Evolutionary conservation across 2,797 vertebrate species (phyloP).

Genomic region (Gymnoscopelus microlampas): DNA sequence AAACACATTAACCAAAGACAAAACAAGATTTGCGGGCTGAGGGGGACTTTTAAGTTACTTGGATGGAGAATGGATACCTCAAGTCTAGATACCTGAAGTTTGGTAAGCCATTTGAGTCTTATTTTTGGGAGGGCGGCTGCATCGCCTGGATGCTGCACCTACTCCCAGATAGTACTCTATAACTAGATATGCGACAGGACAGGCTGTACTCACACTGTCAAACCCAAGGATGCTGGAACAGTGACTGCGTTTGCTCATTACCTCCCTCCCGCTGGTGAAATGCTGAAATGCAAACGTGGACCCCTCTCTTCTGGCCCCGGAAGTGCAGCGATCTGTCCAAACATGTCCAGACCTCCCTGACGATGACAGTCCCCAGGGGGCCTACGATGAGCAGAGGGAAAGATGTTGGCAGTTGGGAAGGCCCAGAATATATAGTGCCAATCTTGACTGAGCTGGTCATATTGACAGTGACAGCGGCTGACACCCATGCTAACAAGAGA

Average conservation of each 20-base stretch:
- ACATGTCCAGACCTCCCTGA: slow-evolving; percentile 31
- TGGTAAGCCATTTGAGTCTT: slow-evolving; percentile 32
- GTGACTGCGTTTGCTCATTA: slow-evolving; percentile 45
- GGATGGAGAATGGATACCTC: too few species aligned
- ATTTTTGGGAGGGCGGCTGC: slow-evolving; percentile 3
- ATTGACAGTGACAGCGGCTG: slow-evolving; percentile 40
- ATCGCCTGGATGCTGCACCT: slow-evolving; percentile 43
- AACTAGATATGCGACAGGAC: slow-evolving; percentile 33
- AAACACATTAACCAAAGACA: too few species aligned
- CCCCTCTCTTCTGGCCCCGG: neutral
- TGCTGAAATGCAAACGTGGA: slow-evolving; percentile 40
- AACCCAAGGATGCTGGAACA: slow-evolving; percentile 10
- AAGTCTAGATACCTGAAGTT: neutral
- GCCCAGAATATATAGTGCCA: slow-evolving; percentile 45
- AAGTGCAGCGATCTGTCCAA: slow-evolving; percentile 46
- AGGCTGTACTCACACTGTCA: slow-evolving; percentile 35
- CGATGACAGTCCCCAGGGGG: slow-evolving; percentile 20
- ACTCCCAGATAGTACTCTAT: slow-evolving; percentile 46
- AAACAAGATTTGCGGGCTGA: too few species aligned
- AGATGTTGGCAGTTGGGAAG: slow-evolving; percentile 18
- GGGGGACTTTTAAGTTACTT: too few species aligned
- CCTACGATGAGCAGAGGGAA: slow-evolving; percentile 12
- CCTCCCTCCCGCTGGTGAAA: slow-evolving; percentile 25
- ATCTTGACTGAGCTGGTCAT: slow-evolving; percentile 27
- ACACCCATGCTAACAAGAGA: slow-evolving; percentile 54